Conservation (phyloP, 2,113 vertebrate genomes). For the Dendropsophus ebraccatus region DNA sequence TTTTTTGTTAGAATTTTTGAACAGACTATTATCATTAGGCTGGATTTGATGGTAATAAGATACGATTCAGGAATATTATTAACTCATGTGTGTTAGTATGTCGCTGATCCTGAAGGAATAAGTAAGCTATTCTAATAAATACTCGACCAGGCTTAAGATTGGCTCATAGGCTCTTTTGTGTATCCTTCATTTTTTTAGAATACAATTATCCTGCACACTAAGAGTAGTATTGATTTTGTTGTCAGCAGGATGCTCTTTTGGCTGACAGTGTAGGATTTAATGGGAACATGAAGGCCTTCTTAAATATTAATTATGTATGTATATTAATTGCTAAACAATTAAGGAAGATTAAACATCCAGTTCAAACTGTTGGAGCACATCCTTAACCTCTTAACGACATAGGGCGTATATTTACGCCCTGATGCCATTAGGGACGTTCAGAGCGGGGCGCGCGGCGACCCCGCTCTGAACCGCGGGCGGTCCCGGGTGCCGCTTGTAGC, state of each 20-base stretch:
- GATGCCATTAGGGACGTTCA: too few relatives aligned
- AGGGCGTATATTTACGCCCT: too few relatives aligned
- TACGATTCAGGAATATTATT: constrained; percentile 54
- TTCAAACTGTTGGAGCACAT: not conserved
- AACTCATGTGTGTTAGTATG: constrained; percentile 32
- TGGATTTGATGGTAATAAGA: constrained; percentile 36
- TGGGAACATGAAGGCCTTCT: not conserved
- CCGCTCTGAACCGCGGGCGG: too few relatives aligned
- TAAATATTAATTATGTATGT: not conserved
- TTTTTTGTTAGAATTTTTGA: constrained; percentile 10
- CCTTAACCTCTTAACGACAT: too few relatives aligned
- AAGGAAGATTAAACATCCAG: not conserved
- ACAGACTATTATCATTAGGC: constrained; percentile 29
- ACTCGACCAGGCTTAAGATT: not conserved
- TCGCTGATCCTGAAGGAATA: not conserved
- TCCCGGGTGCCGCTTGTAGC: too few relatives aligned
- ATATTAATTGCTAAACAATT: not conserved
- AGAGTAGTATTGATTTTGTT: not conserved
- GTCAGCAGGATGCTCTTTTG: not conserved
- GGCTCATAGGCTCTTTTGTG: not conserved
- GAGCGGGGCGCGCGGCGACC: too few relatives aligned
- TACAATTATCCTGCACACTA: not conserved
- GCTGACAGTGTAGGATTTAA: not conserved
- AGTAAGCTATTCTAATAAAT: constrained; percentile 32
- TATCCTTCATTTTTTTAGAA: too few relatives aligned